These are phyloP conservation scores for Phenacoccus solenopsis DNA, from an alignment of 1,140 invertebrate species.

Conservation along the genomic window DNA sequence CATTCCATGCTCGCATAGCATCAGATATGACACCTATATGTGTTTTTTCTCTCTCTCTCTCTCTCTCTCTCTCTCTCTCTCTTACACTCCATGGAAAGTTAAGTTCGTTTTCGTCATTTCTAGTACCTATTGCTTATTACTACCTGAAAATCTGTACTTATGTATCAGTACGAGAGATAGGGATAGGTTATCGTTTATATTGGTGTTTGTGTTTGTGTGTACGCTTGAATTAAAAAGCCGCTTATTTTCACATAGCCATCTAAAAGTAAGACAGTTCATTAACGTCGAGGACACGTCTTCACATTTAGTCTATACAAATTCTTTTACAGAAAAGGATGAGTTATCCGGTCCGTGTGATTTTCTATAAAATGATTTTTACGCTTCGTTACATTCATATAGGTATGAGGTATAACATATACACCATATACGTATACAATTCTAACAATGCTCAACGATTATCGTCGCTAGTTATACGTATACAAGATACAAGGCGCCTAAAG, in stretches of 20 bases:
- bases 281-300: not conserved
- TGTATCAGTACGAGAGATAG: too few species aligned
- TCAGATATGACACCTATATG: not conserved
- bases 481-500: too few species aligned
- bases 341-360: not conserved
- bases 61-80: not conserved
- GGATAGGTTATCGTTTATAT: not conserved
- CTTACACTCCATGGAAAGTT: too few species aligned
- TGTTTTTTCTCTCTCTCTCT: not conserved
- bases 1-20: not conserved
- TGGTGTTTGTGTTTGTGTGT: too few species aligned
- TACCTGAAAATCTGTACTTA: too few species aligned
- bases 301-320: not conserved
- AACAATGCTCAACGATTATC: too few species aligned
- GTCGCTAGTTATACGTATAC: too few species aligned
- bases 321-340: not conserved
- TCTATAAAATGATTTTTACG: not conserved
- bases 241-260: not conserved
- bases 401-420: not conserved
- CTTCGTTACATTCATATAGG: not conserved
- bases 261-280: not conserved
- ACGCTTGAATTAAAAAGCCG: not conserved
- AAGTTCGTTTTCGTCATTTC: too few species aligned
- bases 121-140: too few species aligned
- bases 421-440: too few species aligned